Evolutionary conservation across 2,113 vertebrate genomes (phyloP).

Genomic region (Sorex fumeus): DNA sequence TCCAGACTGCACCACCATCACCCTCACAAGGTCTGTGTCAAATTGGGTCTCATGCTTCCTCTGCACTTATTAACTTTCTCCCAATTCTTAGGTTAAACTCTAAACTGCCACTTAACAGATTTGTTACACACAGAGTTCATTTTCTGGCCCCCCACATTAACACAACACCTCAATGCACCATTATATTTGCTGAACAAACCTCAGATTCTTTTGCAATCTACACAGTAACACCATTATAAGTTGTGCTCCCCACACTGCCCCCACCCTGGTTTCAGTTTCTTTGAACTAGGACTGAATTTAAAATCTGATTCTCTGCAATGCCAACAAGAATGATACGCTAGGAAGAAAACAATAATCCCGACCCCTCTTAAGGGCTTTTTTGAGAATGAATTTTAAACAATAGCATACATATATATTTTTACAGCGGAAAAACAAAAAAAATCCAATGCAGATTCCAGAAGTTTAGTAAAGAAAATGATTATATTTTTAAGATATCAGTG

Average conservation of each 20-base stretch:
- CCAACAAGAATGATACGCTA: slow-evolving; percentile 70
- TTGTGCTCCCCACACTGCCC: slow-evolving; percentile 48
- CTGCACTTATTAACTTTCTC: slow-evolving; percentile 78
- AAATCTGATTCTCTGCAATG: slow-evolving; percentile 74
- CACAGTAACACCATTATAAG: slow-evolving; percentile 68
- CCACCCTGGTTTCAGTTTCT: slow-evolving; percentile 43
- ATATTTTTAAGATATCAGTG: slow-evolving; percentile 26
- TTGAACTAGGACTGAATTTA: slow-evolving; percentile 79
- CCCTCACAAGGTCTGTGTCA: slow-evolving; percentile 11
- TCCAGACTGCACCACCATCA: neutral
- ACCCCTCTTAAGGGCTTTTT: slow-evolving; percentile 46
- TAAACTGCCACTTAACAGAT: slow-evolving; percentile 75
- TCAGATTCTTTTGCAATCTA: slow-evolving; percentile 76
- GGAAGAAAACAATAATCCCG: neutral
- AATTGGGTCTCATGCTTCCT: slow-evolving; percentile 65
- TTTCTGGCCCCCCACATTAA: slow-evolving; percentile 73
- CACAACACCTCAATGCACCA: slow-evolving; percentile 78
- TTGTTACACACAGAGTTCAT: slow-evolving; percentile 77
- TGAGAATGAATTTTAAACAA: slow-evolving; percentile 64
- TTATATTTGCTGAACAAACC: slow-evolving; percentile 77
- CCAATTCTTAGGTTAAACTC: slow-evolving; percentile 76
- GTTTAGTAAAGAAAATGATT: neutral
- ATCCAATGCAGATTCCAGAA: slow-evolving; percentile 23
- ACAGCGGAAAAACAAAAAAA: slow-evolving; percentile 27
- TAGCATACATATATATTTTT: slow-evolving; percentile 58